phyloP scores from a whole-genome alignment of 1,140 invertebrate species.

The Epicauta chinensis region DNA sequence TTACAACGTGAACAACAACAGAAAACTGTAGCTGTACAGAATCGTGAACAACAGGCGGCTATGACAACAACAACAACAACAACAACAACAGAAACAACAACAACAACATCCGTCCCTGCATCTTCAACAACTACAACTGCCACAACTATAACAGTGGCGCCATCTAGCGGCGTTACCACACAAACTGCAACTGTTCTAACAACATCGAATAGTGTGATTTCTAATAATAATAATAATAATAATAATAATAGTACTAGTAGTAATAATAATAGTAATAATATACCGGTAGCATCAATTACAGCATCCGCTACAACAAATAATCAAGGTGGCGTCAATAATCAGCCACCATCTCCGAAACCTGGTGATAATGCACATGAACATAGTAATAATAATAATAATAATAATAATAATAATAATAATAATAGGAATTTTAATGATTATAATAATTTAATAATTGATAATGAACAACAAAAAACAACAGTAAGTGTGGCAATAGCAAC shows the following conservation, averaged over 20 bases:
- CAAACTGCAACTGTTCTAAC: too few species aligned
- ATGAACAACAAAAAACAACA: too few species aligned
- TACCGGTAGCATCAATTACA: constrained; percentile 17
- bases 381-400: too few species aligned
- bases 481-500: too few species aligned
- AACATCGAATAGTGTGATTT: too few species aligned
- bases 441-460: too few species aligned
- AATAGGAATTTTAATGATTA: too few species aligned
- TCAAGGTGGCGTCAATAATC: constrained; percentile 28
- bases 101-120: constrained; percentile 29
- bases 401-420: too few species aligned
- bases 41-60: constrained; percentile 33
- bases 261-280: too few species aligned
- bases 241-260: neutral
- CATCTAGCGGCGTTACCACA: too few species aligned
- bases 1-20: constrained; percentile 72
- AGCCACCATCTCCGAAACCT: constrained; percentile 19
- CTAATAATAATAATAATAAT: too few species aligned
- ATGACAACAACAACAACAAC: constrained; percentile 25
- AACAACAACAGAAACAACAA: constrained; percentile 24
- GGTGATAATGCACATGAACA: constrained; percentile 10
- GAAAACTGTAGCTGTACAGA: constrained; percentile 49
- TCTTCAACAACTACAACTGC: constrained; percentile 30
- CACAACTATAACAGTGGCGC: constrained; percentile 7
- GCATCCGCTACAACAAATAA: constrained; percentile 30